These are phyloP conservation scores for Trypoxylus dichotomus DNA, from an alignment of 1,140 invertebrate species.

Conservation along the genomic window DNA sequence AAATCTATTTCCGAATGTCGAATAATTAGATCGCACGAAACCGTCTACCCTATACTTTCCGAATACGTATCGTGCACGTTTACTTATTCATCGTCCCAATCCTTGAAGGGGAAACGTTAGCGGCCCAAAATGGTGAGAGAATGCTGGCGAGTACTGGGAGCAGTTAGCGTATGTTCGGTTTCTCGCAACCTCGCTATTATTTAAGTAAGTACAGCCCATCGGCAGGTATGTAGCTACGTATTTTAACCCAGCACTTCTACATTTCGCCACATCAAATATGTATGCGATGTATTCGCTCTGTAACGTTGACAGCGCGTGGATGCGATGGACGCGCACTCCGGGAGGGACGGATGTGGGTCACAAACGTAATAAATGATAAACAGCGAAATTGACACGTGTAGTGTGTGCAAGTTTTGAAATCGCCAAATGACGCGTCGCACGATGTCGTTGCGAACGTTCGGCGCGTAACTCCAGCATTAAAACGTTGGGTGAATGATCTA, in stretches of 20 bases:
- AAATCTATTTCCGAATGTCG: not conserved
- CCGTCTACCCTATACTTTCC: not conserved
- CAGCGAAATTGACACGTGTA: not conserved
- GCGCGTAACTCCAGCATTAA: not conserved
- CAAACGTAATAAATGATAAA: not conserved
- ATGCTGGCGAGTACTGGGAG: not conserved
- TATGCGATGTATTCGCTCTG: not conserved
- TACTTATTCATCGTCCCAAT: conserved; percentile 3
- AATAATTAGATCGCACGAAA: not conserved
- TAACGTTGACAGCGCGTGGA: not conserved
- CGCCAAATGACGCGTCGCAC: not conserved
- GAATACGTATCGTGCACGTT: not conserved
- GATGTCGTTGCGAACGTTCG: not conserved
- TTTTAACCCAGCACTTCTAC: not conserved
- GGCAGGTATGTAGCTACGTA: not conserved
- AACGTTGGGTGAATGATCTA: not conserved
- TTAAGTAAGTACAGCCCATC: not conserved
- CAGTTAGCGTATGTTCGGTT: not conserved
- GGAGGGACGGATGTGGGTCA: not conserved
- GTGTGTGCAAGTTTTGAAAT: not conserved
- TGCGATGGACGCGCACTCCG: not conserved
- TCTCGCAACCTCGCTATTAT: not conserved
- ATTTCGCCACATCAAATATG: not conserved
- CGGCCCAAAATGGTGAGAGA: not conserved
- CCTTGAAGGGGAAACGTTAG: not conserved